Evolutionary conservation across 2,113 vertebrate genomes (phyloP).

Genomic region (Pseudopodoces humilis): DNA sequence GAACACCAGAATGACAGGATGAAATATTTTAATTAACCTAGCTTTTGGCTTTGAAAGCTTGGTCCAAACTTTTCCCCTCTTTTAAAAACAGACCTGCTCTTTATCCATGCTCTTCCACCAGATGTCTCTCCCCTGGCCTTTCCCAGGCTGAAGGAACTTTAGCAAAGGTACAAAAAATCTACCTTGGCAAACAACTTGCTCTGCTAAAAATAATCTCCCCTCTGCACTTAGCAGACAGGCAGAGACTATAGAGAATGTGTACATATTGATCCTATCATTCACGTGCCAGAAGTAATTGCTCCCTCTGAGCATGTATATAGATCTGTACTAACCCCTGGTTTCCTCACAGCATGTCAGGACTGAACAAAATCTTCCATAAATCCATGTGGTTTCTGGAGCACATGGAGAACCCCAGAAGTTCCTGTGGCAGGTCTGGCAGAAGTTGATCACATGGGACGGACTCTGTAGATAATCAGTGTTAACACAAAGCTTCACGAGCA

Average conservation of each 20-base stretch:
- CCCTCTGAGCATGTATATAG: constrained; percentile 41
- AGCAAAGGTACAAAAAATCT: constrained; percentile 5
- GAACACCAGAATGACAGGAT: constrained; percentile 54
- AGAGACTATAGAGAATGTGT: not conserved
- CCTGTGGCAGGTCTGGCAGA: not conserved
- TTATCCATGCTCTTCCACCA: not conserved
- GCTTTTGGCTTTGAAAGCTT: not conserved
- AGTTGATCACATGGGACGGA: not conserved
- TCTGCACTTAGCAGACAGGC: not conserved
- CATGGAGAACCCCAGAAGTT: not conserved
- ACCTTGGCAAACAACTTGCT: not conserved
- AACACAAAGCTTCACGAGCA: not conserved
- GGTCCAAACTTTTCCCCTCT: not conserved
- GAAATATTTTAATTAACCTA: constrained; percentile 62
- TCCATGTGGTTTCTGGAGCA: not conserved
- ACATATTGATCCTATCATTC: constrained; percentile 48
- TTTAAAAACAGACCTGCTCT: not conserved
- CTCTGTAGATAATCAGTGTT: not conserved
- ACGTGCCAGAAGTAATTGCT: constrained; percentile 48
- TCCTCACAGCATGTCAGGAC: not conserved
- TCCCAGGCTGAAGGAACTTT: not conserved
- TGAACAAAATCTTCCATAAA: not conserved
- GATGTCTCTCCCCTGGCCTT: not conserved
- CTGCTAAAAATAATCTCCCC: constrained; percentile 28
- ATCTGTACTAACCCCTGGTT: constrained; percentile 17